Base-by-base conservation (phyloP, 2,113 vertebrate species). In the Phyllopteryx taeniolatus region DNA sequence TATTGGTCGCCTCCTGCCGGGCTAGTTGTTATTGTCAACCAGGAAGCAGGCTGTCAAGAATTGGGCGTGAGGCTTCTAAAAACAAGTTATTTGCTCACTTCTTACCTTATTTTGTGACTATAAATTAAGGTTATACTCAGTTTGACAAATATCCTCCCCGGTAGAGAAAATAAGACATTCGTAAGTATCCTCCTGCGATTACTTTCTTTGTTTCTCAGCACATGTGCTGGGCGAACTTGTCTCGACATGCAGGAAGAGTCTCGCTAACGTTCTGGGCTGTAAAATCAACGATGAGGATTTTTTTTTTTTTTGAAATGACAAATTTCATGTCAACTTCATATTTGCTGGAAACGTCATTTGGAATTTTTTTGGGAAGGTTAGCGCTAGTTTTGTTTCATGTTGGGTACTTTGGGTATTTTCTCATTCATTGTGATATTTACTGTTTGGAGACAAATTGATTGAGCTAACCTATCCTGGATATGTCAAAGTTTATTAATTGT, bases 11-110 rank as follows among this genome's bases (percentile, higher is more conserved):
- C n/a, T 47, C 1, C 57, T 43, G 17, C 68, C 72, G 70, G 51
- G 73, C 73, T 4, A 51, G 83, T 88, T 91, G 89, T 91, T 91
- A 56, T 86, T 76, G 33, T 61, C 66, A 78, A 84, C 8, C 67
- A 74, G 91, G 92, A 93, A 92, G 83, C 22, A 47, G 44, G 22
- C 42, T 27, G 3, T 0, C 31, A 0, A 33, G 65, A 76, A 51
- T 19, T 80, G 83, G 78, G 78, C 2, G 80, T 82, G 68, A 60
- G 56, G 53, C 68, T n/a, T 27, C 6, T 27, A 22, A 42, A 33
- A 14, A 10, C 44, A 46, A 11, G 0, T 12, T 2, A 2, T 35
- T 35, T 7, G 20, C n/a, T 10, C 27, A 35, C 8, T 44, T 8
- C 3, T 53, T 2, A 57, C 0, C n/a, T 14, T 9, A 9, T 33